Evolutionary conservation across 2,113 vertebrate genomes (phyloP).

Genomic region (Pelusios castaneus): DNA sequence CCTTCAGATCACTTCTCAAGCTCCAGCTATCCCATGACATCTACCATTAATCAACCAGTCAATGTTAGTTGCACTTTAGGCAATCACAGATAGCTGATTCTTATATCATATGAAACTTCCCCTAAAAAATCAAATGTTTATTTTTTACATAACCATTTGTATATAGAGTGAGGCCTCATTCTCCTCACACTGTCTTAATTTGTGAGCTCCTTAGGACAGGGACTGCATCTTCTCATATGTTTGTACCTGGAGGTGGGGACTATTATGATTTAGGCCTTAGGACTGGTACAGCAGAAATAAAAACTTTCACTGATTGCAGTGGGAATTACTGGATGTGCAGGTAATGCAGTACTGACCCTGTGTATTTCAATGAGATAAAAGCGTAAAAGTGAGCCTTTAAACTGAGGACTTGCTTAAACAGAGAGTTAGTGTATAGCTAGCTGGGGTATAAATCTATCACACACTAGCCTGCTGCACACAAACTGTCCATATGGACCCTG

Average conservation of each 20-base stretch:
- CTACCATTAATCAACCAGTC: background rate
- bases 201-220: background rate
- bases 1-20: background rate
- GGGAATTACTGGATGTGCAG: background rate
- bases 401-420: too few species aligned
- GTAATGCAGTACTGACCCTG: background rate
- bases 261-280: background rate
- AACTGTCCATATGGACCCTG: too few species aligned
- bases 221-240: background rate
- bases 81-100: background rate
- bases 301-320: background rate
- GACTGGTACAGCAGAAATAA: background rate
- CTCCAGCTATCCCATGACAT: background rate
- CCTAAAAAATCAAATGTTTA: background rate
- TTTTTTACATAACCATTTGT: background rate
- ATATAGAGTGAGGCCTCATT: background rate
- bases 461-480: too few species aligned
- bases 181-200: background rate
- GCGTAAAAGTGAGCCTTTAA: background rate
- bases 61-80: background rate
- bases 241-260: too few species aligned
- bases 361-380: background rate
- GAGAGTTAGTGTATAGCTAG: too few species aligned
- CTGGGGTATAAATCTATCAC: too few species aligned
- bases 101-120: background rate